A percentile compares a stretch with the other conserved stretches of the same genome.
Evolutionary conservation across 2,113 vertebrate genomes (phyloP).

Genomic region (Nerophis ophidion): DNA sequence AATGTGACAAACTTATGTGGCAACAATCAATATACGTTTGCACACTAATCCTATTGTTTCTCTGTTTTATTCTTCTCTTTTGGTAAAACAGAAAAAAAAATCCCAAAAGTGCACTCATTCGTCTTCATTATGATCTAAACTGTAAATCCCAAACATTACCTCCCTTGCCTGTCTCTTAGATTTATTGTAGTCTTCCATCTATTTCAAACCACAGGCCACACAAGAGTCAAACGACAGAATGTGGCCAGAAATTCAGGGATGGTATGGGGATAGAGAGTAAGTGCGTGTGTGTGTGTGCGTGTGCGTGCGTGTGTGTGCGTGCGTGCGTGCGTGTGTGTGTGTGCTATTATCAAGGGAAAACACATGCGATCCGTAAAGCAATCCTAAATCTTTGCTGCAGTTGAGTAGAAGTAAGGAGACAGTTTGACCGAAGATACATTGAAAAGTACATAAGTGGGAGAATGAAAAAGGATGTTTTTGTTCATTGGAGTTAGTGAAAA

Average conservation of each 20-base stretch:
- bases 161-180: slow-evolving; percentile 32
- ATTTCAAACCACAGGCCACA: slow-evolving; percentile 14
- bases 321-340: slow-evolving; percentile 21
- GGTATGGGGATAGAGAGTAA: slow-evolving; percentile 5
- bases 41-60: slow-evolving; percentile 8
- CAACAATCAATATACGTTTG: not conserved
- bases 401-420: not conserved
- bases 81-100: slow-evolving; percentile 1
- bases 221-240: not conserved
- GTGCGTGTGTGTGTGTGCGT: slow-evolving; percentile 9
- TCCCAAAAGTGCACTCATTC: slow-evolving; percentile 23
- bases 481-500: not conserved
- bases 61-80: not conserved
- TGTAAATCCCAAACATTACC: slow-evolving; percentile 19
- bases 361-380: slow-evolving; percentile 37
- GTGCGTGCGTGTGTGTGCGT: not conserved
- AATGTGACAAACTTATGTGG: not conserved
- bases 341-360: slow-evolving; percentile 24
- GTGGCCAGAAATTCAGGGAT: slow-evolving; percentile 9
- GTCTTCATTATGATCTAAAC: slow-evolving; percentile 47
- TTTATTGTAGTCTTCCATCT: slow-evolving; percentile 21
- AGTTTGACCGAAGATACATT: not conserved
- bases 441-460: not conserved
- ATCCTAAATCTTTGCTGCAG: slow-evolving; percentile 13
- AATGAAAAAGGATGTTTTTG: not conserved